These are phyloP conservation scores for Clarias pachynema DNA, from an alignment of 2,797 vertebrate genomes.

Conservation along the genomic window DNA sequence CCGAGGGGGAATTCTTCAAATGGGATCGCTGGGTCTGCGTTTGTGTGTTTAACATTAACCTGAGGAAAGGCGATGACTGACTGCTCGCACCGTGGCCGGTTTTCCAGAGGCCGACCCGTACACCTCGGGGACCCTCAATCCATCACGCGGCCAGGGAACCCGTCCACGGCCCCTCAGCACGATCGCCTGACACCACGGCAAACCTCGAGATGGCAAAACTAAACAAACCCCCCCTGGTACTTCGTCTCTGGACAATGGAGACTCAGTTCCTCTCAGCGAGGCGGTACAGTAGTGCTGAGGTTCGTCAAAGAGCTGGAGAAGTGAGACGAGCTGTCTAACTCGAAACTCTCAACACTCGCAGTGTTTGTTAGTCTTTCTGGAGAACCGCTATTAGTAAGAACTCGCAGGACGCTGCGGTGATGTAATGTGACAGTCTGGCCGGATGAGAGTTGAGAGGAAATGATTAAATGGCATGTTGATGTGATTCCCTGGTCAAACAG, in stretches of 20 bases:
- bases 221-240: slow-evolving; percentile 28
- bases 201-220: slow-evolving; percentile 31
- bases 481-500: background rate
- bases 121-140: slow-evolving; percentile 58
- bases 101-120: slow-evolving; percentile 64
- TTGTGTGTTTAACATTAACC: slow-evolving; percentile 40
- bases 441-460: background rate
- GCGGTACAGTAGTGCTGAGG: background rate
- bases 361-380: slow-evolving; percentile 6
- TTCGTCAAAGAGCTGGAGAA: background rate
- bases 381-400: background rate
- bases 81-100: slow-evolving; percentile 50
- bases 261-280: background rate
- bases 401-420: background rate
- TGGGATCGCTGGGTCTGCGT: slow-evolving; percentile 17
- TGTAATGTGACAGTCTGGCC: slow-evolving; percentile 5
- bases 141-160: slow-evolving; percentile 58
- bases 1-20: slow-evolving; percentile 65
- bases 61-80: slow-evolving; percentile 23
- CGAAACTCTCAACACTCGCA: background rate
- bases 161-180: slow-evolving; percentile 54
- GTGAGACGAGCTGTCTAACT: background rate
- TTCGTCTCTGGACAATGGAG: slow-evolving; percentile 26
- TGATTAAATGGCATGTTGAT: background rate
- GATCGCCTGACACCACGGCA: slow-evolving; percentile 57